These are phyloP conservation scores for Craseonycteris thonglongyai DNA, from an alignment of 2,113 vertebrate genomes.

Conservation along the genomic window DNA sequence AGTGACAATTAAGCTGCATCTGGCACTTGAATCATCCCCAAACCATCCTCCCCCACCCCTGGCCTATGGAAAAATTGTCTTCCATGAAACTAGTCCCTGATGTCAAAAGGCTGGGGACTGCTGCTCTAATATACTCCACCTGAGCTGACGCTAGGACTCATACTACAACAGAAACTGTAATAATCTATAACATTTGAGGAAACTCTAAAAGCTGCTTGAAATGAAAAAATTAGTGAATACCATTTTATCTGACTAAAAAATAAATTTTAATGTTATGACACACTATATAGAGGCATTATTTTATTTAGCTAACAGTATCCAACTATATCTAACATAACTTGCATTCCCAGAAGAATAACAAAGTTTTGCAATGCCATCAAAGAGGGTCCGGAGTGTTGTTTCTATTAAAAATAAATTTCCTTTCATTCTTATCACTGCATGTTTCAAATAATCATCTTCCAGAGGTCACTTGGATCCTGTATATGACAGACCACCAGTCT, in stretches of 20 bases:
- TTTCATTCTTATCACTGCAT: not conserved
- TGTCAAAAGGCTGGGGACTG: too few relatives aligned
- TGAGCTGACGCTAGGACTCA: not conserved
- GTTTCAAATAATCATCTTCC: conserved; percentile 32
- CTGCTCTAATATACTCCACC: too few relatives aligned
- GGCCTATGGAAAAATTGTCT: too few relatives aligned
- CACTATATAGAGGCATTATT: not conserved
- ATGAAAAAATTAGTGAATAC: not conserved
- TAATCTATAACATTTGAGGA: not conserved
- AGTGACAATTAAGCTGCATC: too few relatives aligned
- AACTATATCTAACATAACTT: not conserved
- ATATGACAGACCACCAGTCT: not conserved
- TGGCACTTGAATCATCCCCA: too few relatives aligned
- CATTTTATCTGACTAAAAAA: not conserved
- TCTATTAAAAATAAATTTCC: conserved; percentile 33
- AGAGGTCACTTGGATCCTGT: not conserved
- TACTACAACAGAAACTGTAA: not conserved
- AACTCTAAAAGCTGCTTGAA: not conserved
- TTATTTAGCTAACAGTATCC: not conserved
- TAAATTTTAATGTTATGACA: not conserved
- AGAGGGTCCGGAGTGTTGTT: not conserved
- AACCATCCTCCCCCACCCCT: too few relatives aligned
- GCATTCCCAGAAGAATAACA: not conserved
- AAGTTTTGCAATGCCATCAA: not conserved
- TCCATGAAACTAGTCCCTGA: too few relatives aligned